These are phyloP conservation scores for Philopotamus ludificatus DNA, from an alignment of 1,140 invertebrate species.

Conservation along the genomic window DNA sequence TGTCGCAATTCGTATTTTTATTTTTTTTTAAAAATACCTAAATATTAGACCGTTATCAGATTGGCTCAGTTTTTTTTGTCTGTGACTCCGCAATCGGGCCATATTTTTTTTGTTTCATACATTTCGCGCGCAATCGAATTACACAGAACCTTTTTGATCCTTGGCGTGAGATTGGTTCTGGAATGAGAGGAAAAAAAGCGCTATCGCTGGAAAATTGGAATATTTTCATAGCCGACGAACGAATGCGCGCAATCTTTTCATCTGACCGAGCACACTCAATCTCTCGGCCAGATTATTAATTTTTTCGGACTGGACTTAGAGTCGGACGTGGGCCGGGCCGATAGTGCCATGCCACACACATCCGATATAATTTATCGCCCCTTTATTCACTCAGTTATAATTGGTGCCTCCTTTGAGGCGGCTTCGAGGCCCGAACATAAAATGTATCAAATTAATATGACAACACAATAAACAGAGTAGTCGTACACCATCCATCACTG, in stretches of 20 bases:
- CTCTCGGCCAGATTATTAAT: not conserved
- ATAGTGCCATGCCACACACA: not conserved
- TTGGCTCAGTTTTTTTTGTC: too few species aligned
- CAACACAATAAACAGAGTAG: not conserved
- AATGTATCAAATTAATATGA: not conserved
- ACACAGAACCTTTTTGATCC: too few species aligned
- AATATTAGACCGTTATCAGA: too few species aligned
- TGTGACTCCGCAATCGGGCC: too few species aligned
- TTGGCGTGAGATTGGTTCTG: not conserved
- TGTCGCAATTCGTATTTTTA: too few species aligned
- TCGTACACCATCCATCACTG: not conserved
- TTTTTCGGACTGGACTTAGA: constrained; percentile 1
- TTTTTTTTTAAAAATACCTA: too few species aligned
- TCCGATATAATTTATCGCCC: constrained; percentile 4
- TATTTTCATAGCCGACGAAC: not conserved
- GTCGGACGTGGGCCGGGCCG: not conserved
- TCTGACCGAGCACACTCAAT: not conserved
- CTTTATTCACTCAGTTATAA: constrained; percentile 18
- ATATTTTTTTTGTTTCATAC: too few species aligned
- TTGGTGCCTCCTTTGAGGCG: not conserved
- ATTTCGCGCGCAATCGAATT: too few species aligned
- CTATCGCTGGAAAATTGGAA: not conserved
- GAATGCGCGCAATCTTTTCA: not conserved
- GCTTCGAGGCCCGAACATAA: not conserved
- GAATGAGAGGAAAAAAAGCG: not conserved